Percentiles rank a stretch among this genome's conserved stretches.
Conservation (phyloP, 1,140 invertebrate species). For the Saccostrea cuccullata region DNA sequence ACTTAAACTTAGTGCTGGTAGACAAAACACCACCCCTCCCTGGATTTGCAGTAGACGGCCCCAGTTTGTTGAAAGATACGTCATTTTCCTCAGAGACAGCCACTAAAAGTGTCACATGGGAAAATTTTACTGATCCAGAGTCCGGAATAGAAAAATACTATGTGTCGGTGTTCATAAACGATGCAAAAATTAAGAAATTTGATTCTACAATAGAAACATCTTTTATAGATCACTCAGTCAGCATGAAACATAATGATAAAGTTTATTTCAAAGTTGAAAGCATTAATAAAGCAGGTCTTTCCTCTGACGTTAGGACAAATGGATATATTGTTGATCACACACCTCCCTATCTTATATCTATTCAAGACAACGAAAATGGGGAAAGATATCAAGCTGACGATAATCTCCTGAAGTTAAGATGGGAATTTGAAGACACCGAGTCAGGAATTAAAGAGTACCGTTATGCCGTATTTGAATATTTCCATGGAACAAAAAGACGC, state of each 20-base stretch:
- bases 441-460: slow-evolving; percentile 42
- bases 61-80: slow-evolving; percentile 20
- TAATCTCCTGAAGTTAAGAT: not conserved
- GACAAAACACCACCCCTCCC: slow-evolving; percentile 55
- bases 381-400: slow-evolving; percentile 35
- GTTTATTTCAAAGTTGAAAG: slow-evolving; percentile 28
- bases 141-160: slow-evolving; percentile 51
- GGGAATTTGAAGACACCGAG: not conserved
- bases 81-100: slow-evolving; percentile 55
- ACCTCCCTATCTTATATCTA: slow-evolving; percentile 13
- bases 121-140: slow-evolving; percentile 58
- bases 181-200: slow-evolving; percentile 42
- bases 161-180: slow-evolving; percentile 18
- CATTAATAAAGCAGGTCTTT: slow-evolving; percentile 41
- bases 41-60: slow-evolving; percentile 55
- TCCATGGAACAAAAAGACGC: slow-evolving; percentile 37
- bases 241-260: slow-evolving; percentile 36
- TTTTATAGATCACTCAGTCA: slow-evolving; percentile 31
- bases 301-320: slow-evolving; percentile 2
- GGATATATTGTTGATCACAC: slow-evolving; percentile 44
- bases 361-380: not conserved
- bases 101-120: slow-evolving; percentile 46
- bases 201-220: not conserved
- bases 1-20: slow-evolving; percentile 51
- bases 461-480: slow-evolving; percentile 23